Percentiles rank a stretch among this genome's conserved stretches.
Conservation (phyloP, 2,797 vertebrate species). For the Corythornis leucogaster region DNA sequence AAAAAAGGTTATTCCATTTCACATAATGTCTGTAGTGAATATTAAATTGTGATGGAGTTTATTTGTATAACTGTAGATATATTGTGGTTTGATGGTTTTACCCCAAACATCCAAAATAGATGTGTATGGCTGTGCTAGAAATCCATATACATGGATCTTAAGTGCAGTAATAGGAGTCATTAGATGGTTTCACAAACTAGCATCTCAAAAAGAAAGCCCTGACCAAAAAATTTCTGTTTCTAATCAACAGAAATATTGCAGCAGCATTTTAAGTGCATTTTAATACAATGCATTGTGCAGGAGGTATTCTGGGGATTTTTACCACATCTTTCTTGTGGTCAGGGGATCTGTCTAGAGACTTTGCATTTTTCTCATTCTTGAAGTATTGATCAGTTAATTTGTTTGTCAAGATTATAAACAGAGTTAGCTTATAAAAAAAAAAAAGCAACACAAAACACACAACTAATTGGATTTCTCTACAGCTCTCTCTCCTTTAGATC, state of each 20-base stretch:
- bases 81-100: background rate
- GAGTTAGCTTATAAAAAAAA: background rate
- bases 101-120: background rate
- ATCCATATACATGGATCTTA: background rate
- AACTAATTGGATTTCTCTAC: background rate
- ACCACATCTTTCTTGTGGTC: background rate
- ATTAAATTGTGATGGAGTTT: background rate
- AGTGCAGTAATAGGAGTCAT: background rate
- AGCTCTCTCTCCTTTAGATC: background rate
- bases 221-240: background rate
- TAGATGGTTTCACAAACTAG: background rate
- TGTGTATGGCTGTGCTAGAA: background rate
- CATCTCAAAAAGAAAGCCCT: background rate
- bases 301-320: background rate
- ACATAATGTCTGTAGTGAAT: background rate
- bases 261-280: background rate
- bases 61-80: background rate
- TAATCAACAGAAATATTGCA: background rate
- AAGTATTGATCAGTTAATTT: slow-evolving; percentile 42
- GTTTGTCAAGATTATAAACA: slow-evolving; percentile 34
- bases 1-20: background rate
- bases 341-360: background rate
- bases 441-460: background rate
- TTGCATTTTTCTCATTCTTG: background rate
- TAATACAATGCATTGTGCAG: background rate